A percentile compares a stretch with the other conserved stretches of the same genome.
These are phyloP conservation scores for Psittacula cyanocephala DNA, from an alignment of 2,113 vertebrate species.

Conservation along the genomic window DNA sequence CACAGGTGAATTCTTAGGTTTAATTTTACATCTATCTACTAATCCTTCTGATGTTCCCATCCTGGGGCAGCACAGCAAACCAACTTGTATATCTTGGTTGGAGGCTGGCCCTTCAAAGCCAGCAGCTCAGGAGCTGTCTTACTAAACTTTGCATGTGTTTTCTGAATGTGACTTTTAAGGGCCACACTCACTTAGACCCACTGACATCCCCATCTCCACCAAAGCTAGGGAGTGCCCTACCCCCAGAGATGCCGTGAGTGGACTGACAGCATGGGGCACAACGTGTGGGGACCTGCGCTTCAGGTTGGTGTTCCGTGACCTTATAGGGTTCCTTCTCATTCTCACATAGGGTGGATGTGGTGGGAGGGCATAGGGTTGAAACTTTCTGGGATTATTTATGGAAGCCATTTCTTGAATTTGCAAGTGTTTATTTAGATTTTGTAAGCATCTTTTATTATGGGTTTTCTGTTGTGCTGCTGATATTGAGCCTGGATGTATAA, in stretches of 20 bases:
- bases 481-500: not conserved
- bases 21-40: not conserved
- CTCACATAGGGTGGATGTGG: accelerated
- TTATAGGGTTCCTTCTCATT: not conserved
- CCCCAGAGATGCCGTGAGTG: accelerated
- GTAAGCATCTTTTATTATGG: not conserved
- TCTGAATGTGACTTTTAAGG: not conserved
- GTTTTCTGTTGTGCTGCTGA: not conserved
- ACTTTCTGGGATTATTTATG: not conserved
- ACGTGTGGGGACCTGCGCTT: accelerated
- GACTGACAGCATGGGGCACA: accelerated
- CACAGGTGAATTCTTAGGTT: not conserved
- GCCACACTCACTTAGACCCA: not conserved
- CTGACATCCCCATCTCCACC: not conserved
- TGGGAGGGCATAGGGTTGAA: not conserved
- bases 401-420: not conserved
- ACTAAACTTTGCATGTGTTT: not conserved
- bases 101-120: not conserved
- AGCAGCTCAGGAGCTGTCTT: not conserved
- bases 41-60: not conserved
- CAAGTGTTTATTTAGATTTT: not conserved
- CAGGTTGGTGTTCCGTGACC: accelerated
- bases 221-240: not conserved
- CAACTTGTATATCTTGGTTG: slow-evolving; percentile 9
- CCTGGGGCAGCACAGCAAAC: not conserved